Base-by-base conservation (phyloP, 2,113 vertebrate species). In the Onychorhynchus coronatus region DNA sequence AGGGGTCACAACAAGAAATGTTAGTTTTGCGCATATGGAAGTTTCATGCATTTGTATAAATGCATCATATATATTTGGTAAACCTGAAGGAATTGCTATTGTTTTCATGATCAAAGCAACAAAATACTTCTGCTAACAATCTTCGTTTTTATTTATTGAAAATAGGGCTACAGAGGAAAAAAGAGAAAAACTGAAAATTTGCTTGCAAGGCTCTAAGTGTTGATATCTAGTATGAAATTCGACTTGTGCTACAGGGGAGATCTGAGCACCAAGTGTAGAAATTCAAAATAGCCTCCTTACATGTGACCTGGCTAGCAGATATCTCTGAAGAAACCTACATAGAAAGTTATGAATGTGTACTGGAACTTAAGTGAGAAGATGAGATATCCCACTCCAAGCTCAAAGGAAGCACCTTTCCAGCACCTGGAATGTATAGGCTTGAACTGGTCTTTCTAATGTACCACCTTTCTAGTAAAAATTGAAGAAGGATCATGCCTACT, bases 331-430 rank as follows among this genome's bases (percentile, higher is more conserved):
- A 71, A 67, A 31, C 0, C 4, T 22, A 1, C 11, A 16, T 2
- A 17, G 14, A 47, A 46, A n/a, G 0, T 0, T 22, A 41, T 65
- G 12, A 80, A 49, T 0, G 0, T 10, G 23, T 17, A 41, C 10
- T 47, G 23, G 5, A 52, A 46, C 14, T 13, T 10, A 17, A 5
- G 1, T 58, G 27, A 93, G 28, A 63, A 44, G 27, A n/a, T 63
- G 39, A 55, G 20, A 25, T 75, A 46, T 13, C 11, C 5, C 6
- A 14, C 21, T 42, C 7, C 25, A 67, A 55, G 14, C 12, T 74
- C 50, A 74, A 63, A 77, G 33, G n/a, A 63, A 49, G 5, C 44
- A 71, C 9, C 8, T 89, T 87, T 42, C 9, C 17, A 81, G 5
- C 11, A 47, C 19, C 24, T 68, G 35, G 7, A 79, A 65, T 20